Evolutionary conservation across 2,797 vertebrate genomes (phyloP), one percentile per base, ranked within the genome.

Genomic region (Microcaecilia unicolor): DNA sequence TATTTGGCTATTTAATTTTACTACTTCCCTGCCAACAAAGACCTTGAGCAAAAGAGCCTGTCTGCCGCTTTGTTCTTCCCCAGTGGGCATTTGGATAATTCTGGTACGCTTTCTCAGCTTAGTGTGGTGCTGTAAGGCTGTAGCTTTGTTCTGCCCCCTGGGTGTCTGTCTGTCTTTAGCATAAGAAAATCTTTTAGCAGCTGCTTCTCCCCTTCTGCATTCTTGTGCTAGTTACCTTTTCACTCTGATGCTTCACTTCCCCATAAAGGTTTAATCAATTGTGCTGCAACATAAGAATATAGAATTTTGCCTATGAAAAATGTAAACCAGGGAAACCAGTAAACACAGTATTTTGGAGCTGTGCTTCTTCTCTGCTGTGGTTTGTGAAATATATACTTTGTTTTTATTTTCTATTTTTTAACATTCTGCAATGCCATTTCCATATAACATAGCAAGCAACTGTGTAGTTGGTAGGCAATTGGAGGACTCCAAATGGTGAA

Each of bases 1-100:
- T 70, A 74, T 78, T 72, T 70, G 68, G 67, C 67, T 65, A 58
- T 67, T 71, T 63, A 54, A 67, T 72, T 60, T 66, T 68, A 54
- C 69, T 61, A 58, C 58, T 71, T 78, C 59, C 66, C 58, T 53
- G 39, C 57, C 58, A 58, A 70, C 60, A 64, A 51, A 67, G 70
- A 22, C 5, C 18, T 38, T 21, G 56, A 68, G 58, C 62, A 58
- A 44, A 47, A 64, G 54, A 59, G 51, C 60, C 58, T 61, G 52
- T 64, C 55, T 67, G 55, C 63, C 57, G 58, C 68, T 62, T 65
- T 72, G 49, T 70, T 67, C 48, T 51, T 65, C 58, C 68, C 57
- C 37, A 44, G 57, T 70, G 58, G 62, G 64, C 63, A 30, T 53
- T 55, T 72, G 68, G 64, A 44, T 64, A 59, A 45, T 62, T 71